These are phyloP conservation scores for Hemibagrus guttatus DNA, from an alignment of 2,797 vertebrate genomes.

Conservation along the genomic window DNA sequence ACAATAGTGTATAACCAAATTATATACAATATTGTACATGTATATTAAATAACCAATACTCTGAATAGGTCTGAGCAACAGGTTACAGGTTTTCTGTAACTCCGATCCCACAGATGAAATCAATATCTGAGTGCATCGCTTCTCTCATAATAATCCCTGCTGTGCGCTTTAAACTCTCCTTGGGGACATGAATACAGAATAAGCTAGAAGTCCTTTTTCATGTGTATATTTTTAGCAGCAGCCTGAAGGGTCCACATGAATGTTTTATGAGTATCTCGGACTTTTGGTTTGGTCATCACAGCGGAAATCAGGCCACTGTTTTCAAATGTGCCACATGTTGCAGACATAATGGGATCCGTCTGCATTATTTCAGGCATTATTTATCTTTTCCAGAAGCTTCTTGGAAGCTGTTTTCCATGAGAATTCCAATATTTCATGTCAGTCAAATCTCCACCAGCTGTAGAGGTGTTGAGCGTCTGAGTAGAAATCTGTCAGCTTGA, in stretches of 20 bases:
- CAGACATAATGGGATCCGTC: slow-evolving; percentile 2
- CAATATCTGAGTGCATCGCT: slow-evolving; percentile 8
- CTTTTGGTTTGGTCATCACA: slow-evolving; percentile 49
- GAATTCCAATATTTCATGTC: not conserved
- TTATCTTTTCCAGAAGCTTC: slow-evolving; percentile 11
- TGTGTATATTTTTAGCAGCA: slow-evolving; percentile 49
- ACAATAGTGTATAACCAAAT: too few species aligned
- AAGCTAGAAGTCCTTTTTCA: slow-evolving; percentile 34
- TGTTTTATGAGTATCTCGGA: slow-evolving; percentile 32
- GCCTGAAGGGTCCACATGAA: slow-evolving; percentile 6
- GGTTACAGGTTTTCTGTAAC: slow-evolving; percentile 4
- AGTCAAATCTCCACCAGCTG: not conserved
- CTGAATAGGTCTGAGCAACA: not conserved
- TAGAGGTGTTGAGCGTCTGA: slow-evolving; percentile 1
- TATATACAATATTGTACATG: too few species aligned
- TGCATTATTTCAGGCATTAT: not conserved
- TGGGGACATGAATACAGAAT: slow-evolving; percentile 12
- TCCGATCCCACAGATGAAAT: slow-evolving; percentile 5
- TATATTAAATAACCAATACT: not conserved
- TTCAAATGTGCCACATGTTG: not conserved
- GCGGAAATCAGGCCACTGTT: slow-evolving; percentile 20
- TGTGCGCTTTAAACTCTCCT: slow-evolving; percentile 18
- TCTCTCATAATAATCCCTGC: not conserved
- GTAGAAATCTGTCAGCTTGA: not conserved
- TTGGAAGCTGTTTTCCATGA: slow-evolving; percentile 2